Evolutionary conservation across 2,113 vertebrate species (phyloP).

Genomic region (Oreotragus oreotragus): DNA sequence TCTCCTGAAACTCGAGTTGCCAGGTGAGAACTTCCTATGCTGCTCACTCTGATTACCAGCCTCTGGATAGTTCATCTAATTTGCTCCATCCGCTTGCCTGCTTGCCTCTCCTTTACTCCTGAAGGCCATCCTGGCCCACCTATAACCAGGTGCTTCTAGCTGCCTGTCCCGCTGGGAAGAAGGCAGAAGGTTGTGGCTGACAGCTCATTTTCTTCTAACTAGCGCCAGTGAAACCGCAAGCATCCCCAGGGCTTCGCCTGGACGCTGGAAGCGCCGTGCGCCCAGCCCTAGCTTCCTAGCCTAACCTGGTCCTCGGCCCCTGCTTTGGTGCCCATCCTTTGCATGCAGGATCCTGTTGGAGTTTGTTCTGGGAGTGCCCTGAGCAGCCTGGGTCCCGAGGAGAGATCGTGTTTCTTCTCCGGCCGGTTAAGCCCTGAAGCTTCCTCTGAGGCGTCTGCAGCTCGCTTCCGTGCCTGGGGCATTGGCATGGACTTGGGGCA

Average conservation of each 20-base stretch:
- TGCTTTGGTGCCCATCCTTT: accelerated
- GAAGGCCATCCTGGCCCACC: background rate
- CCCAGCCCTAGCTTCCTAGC: background rate
- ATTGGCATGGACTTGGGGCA: background rate
- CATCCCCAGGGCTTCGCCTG: background rate
- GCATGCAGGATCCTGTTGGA: background rate
- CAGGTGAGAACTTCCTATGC: slow-evolving; percentile 51
- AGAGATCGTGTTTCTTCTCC: background rate
- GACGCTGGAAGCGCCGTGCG: background rate
- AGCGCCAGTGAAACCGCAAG: background rate
- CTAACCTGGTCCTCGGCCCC: background rate
- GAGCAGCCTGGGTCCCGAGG: background rate
- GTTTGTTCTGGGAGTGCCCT: background rate
- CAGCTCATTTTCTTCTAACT: background rate
- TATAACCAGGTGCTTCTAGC: background rate
- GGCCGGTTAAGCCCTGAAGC: background rate
- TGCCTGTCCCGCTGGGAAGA: background rate
- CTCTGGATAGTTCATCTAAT: background rate
- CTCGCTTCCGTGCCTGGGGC: background rate
- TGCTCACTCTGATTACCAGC: background rate
- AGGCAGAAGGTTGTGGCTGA: background rate
- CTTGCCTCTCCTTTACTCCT: background rate
- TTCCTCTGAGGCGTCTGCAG: background rate
- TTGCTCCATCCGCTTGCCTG: background rate
- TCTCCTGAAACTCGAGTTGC: background rate